Conservation (phyloP, 1,140 invertebrate genomes). For the Ptiloglossa arizonensis region DNA sequence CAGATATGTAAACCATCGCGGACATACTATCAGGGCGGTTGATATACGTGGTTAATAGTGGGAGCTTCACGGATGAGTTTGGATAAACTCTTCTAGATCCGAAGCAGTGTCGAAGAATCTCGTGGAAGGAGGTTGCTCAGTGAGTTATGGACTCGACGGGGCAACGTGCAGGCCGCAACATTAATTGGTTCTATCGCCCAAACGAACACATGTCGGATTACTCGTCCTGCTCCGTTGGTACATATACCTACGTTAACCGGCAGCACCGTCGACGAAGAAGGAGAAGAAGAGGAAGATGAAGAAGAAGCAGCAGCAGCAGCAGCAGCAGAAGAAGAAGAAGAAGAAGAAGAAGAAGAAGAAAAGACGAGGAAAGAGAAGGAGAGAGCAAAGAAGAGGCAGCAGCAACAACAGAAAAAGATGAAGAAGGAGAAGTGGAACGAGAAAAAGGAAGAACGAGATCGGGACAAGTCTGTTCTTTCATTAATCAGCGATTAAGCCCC, state of each 20-base stretch:
- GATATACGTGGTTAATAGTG: neutral
- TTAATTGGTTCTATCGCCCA: conserved; percentile 76
- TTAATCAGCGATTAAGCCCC: conserved; percentile 81
- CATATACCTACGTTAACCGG: conserved; percentile 62
- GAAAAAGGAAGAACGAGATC: conserved; percentile 67
- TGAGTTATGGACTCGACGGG: conserved; percentile 71
- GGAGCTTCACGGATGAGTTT: neutral
- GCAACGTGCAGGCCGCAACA: conserved; percentile 65
- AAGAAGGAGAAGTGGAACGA: conserved; percentile 50
- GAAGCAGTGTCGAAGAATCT: conserved; percentile 54
- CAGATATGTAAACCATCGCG: no score
- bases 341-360: conserved; percentile 22
- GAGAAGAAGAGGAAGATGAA: conserved; percentile 8
- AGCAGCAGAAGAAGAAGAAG: conserved; percentile 9
- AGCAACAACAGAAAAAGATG: conserved; percentile 25
- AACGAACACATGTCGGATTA: conserved; percentile 76
- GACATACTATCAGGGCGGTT: neutral
- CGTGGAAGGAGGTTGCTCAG: conserved; percentile 51
- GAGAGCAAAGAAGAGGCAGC: conserved; percentile 31
- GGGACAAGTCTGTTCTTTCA: conserved; percentile 75
- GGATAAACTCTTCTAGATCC: conserved; percentile 16
- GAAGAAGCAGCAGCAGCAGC: conserved; percentile 4
- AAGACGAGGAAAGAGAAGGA: neutral
- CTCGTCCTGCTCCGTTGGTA: conserved; percentile 62
- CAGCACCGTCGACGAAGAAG: conserved; percentile 42